Evolutionary conservation across 2,888 invertebrate genomes (phyloP).

Genomic region (Tethea ocularis): DNA sequence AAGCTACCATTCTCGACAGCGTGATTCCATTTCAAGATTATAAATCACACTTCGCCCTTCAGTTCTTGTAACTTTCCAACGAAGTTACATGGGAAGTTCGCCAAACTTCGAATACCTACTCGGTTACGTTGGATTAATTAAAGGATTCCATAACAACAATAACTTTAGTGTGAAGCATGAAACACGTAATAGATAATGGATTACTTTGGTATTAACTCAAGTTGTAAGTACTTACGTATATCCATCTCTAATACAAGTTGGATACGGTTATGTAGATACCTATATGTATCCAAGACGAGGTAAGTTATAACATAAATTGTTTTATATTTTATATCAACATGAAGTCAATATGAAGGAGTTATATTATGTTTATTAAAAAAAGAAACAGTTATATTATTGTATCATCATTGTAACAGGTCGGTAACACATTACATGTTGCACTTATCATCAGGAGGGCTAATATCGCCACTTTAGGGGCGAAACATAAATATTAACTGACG

Average conservation of each 20-base stretch:
- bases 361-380: too few relatives aligned
- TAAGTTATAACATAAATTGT: too few relatives aligned
- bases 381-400: too few relatives aligned
- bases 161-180: slow-evolving; percentile 22
- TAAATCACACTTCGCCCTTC: slow-evolving; percentile 33
- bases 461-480: too few relatives aligned
- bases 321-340: too few relatives aligned
- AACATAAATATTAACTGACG: too few relatives aligned
- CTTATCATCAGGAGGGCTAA: too few relatives aligned
- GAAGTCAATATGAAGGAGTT: too few relatives aligned
- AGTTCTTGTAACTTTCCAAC: slow-evolving; percentile 34
- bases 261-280: background rate
- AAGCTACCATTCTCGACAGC: slow-evolving; percentile 16
- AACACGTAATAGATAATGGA: slow-evolving; percentile 12
- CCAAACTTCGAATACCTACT: slow-evolving; percentile 31
- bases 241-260: background rate
- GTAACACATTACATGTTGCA: too few relatives aligned
- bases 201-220: slow-evolving; percentile 2
- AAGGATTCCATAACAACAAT: slow-evolving; percentile 44
- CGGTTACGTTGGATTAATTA: slow-evolving; percentile 44
- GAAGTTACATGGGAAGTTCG: slow-evolving; percentile 31
- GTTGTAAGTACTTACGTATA: background rate
- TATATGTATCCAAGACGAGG: background rate
- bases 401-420: too few relatives aligned
- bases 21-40: slow-evolving; percentile 33